phyloP scores from a whole-genome alignment of 1,140 invertebrate species.

The Drosophila orena region DNA sequence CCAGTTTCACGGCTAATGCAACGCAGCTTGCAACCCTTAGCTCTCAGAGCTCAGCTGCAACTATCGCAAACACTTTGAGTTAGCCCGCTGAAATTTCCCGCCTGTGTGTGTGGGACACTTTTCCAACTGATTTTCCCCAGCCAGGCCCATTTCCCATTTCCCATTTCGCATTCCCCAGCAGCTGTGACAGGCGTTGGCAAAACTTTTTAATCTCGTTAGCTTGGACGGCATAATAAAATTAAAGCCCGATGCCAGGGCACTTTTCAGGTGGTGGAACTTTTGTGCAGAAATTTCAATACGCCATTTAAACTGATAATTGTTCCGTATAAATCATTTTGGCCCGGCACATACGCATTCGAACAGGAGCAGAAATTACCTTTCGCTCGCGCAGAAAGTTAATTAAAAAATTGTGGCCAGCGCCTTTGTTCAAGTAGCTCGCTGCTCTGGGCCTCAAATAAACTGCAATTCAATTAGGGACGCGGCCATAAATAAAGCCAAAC shows the following conservation, averaged over 20 bases:
- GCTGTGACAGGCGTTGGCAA: constrained; percentile 65
- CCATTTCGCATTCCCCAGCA: constrained; percentile 12
- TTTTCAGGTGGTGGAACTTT: constrained; percentile 55
- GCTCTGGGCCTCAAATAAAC: constrained; percentile 63
- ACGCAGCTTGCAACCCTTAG: constrained; percentile 33
- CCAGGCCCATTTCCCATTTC: not conserved
- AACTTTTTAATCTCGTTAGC: constrained; percentile 81
- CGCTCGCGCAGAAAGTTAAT: constrained; percentile 67
- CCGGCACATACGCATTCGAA: constrained; percentile 1
- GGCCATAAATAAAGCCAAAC: constrained; percentile 70
- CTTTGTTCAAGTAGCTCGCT: constrained; percentile 73
- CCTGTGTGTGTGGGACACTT: too few relatives aligned
- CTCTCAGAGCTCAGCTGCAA: constrained; percentile 47
- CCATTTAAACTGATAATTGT: constrained; percentile 83
- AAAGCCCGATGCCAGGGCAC: constrained; percentile 58
- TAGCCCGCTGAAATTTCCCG: constrained; percentile 11
- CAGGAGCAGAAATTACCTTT: constrained; percentile 56
- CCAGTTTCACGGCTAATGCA: constrained; percentile 45
- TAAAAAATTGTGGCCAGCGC: constrained; percentile 78
- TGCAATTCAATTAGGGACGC: constrained; percentile 79
- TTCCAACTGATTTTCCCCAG: not conserved
- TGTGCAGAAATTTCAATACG: constrained; percentile 73
- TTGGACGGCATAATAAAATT: constrained; percentile 77
- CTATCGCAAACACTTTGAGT: constrained; percentile 67
- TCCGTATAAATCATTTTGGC: constrained; percentile 74